Conservation (phyloP, 2,888 invertebrate genomes). For the Nemoura dubitans region DNA sequence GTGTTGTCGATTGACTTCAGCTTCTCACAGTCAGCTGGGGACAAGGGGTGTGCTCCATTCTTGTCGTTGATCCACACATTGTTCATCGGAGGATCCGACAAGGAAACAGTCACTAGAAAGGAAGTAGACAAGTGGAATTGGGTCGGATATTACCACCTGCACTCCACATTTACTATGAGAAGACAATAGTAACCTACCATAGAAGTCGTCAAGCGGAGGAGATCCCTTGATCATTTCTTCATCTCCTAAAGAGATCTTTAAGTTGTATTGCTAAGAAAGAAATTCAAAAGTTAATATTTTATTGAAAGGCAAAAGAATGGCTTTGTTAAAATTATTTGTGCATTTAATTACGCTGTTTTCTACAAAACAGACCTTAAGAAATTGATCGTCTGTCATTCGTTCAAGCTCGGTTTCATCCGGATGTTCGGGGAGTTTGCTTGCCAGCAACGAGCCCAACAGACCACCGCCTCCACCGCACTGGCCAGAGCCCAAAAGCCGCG, state of each 20-base stretch:
- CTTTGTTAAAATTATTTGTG: background rate
- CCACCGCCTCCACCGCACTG: slow-evolving; percentile 43
- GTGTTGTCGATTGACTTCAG: slow-evolving; percentile 55
- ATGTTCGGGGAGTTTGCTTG: slow-evolving; percentile 36
- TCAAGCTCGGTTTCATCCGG: slow-evolving; percentile 49
- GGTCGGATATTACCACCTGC: background rate
- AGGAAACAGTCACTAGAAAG: slow-evolving; percentile 54
- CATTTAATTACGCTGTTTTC: too few relatives aligned
- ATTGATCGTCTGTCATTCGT: slow-evolving; percentile 44
- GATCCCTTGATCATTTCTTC: slow-evolving; percentile 53
- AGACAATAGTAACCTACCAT: too few relatives aligned
- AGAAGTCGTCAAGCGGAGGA: slow-evolving; percentile 57
- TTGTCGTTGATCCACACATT: slow-evolving; percentile 59
- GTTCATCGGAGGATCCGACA: slow-evolving; percentile 57
- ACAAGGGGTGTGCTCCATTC: slow-evolving; percentile 59
- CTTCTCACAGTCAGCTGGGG: slow-evolving; percentile 57
- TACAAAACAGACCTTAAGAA: slow-evolving; percentile 9
- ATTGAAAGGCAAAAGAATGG: background rate
- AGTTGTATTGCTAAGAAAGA: slow-evolving; percentile 56
- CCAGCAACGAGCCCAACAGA: slow-evolving; percentile 35
- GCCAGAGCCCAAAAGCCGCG: slow-evolving; percentile 43
- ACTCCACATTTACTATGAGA: too few relatives aligned
- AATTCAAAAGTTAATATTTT: background rate
- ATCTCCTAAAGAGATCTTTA: slow-evolving; percentile 59
- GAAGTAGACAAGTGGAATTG: background rate